A percentile compares a stretch with the other conserved stretches of the same genome.
Evolutionary conservation across 2,797 vertebrate genomes (phyloP).

Genomic region (Vultur gryphus): DNA sequence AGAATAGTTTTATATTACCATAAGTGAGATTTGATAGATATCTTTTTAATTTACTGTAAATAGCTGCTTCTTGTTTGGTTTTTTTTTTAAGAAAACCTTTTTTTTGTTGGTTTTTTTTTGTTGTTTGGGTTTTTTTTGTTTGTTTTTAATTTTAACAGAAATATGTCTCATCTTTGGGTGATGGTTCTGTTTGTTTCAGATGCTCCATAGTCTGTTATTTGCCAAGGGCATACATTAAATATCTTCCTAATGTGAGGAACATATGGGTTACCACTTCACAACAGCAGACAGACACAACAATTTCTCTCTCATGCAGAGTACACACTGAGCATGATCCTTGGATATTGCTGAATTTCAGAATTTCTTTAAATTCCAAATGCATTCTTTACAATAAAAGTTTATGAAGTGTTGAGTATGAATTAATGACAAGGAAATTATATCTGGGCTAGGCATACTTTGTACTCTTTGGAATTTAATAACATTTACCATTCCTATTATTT

Average conservation of each 20-base stretch:
- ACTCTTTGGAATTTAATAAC: neutral
- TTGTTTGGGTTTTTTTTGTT: neutral
- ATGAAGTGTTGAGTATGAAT: neutral
- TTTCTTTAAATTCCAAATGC: neutral
- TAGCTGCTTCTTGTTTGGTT: neutral
- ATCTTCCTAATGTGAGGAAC: conserved; percentile 8
- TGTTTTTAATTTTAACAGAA: neutral
- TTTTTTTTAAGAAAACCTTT: neutral
- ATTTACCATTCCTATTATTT: neutral
- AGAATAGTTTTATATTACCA: conserved; percentile 63
- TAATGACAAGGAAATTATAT: neutral
- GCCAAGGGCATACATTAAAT: conserved; percentile 47
- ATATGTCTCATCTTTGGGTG: neutral
- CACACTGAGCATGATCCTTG: neutral
- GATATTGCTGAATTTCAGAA: neutral
- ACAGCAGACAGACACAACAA: neutral
- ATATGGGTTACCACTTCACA: conserved; percentile 15
- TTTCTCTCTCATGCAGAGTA: neutral
- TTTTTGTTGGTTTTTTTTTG: too few relatives aligned
- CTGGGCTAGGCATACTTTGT: neutral
- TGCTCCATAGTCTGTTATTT: conserved; percentile 1
- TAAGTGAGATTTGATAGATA: conserved; percentile 48
- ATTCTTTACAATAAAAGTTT: neutral
- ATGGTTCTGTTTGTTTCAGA: conserved; percentile 22
- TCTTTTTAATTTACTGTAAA: conserved; percentile 40